Evolutionary conservation across 2,113 vertebrate genomes (phyloP), one percentile per base, ranked within the genome.

Genomic region (Rafetus swinhoei): DNA sequence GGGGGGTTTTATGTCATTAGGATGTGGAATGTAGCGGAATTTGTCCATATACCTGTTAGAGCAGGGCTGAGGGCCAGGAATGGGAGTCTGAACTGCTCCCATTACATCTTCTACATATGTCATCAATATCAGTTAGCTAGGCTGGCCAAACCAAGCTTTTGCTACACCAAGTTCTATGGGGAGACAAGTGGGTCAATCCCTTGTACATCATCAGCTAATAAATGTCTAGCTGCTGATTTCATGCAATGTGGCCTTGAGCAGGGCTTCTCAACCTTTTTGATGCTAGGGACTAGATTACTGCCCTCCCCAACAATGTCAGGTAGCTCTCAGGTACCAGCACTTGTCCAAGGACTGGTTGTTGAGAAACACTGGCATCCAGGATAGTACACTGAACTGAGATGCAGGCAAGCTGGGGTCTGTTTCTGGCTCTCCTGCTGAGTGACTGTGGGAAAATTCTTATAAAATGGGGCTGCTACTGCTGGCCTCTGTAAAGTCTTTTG

Each of bases 181-280:
- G 84, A 91, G 86, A 60, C 53, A 0, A 0, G 3, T 45, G 39
- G 39, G 39, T 4, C 45, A 45, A 45, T 7, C 89, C 25, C 39
- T 32, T 54, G 52, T 72, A 87, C 59, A 32, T 62, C 90, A 80
- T 24, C 79, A 18, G 4, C 29, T 80, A 10, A n/a, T 3, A 16
- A 32, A 52, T 0, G 0, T 60, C 79, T 81, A 0, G 0, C 55
- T 65, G 7, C 81, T 1, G 0, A 9, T 45, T 45, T 59, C 9
- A 39, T 24, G 56, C 86, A 7, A 57, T 57, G 56, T 21, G 56
- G 56, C 56, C 21, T 57, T 7, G 19, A 57, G 56, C 56, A 57
- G 21, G 21, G 56, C 22, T 57, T 57, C 21, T 57, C 21, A 57
- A 57, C 56, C 56, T 57, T 57, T 57, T 57, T 57, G 56, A 57